These are phyloP conservation scores for Melitaea cinxia DNA, from an alignment of 1,140 invertebrate species.

Conservation along the genomic window DNA sequence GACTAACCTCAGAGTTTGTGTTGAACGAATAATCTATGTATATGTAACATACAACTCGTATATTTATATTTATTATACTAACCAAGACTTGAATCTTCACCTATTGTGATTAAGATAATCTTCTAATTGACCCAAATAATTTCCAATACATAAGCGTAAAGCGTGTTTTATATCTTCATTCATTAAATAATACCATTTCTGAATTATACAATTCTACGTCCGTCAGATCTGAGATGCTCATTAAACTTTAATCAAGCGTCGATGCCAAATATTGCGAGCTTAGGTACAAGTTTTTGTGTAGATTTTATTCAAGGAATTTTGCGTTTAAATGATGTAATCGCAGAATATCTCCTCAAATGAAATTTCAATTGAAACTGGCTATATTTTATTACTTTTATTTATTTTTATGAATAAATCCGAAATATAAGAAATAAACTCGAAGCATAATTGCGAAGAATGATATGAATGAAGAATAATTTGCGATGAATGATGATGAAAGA, in stretches of 20 bases:
- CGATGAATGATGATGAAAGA: too few species aligned
- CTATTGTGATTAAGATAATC: too few species aligned
- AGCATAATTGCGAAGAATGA: too few species aligned
- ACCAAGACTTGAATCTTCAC: too few species aligned
- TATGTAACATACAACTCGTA: too few species aligned
- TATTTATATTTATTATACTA: too few species aligned
- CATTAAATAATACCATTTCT: background rate
- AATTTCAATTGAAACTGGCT: background rate
- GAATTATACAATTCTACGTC: background rate
- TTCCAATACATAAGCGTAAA: too few species aligned
- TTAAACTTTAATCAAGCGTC: conserved; percentile 8
- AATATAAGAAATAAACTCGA: background rate
- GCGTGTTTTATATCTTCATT: too few species aligned
- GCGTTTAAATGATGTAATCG: background rate
- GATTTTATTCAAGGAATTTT: conserved; percentile 1
- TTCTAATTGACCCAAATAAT: too few species aligned
- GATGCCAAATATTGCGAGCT: conserved; percentile 1
- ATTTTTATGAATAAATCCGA: background rate
- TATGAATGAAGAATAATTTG: too few species aligned
- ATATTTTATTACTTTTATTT: background rate
- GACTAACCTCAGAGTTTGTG: too few species aligned
- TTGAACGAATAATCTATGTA: too few species aligned
- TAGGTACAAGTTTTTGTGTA: conserved; percentile 2
- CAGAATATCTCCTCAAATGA: background rate
- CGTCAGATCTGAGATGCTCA: background rate